Evolutionary conservation across 2,888 invertebrate genomes (phyloP), one percentile per base, ranked within the genome.

Genomic region (Vannuccia rotundouncinata): DNA sequence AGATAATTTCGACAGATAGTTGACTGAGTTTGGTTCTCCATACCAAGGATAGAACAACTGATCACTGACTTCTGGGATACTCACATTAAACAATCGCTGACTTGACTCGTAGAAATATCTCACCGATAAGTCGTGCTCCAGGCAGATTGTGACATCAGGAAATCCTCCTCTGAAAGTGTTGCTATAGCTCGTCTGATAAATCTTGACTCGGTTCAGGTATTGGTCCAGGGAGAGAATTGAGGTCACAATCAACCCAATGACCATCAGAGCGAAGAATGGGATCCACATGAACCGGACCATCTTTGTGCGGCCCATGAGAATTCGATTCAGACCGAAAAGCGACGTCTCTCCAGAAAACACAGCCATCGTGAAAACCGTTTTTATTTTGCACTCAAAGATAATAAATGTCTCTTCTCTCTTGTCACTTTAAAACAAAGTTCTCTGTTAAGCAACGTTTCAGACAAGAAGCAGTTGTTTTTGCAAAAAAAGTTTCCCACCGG

Each of bases 261-360:
- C 66, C 66, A 66, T 66, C 17, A 66, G 5, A 5, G 10, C 10
- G 25, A 66, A 66, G 66, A 66, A 66, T 2, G 66, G 66, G 22
- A 66, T 66, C 66, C 66, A 66, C 66, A 66, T 66, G 66, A 66
- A 66, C 2, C 66, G 66, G 5, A 66, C 22, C 10, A 66, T 22
- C 22, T 66, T 66, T 2, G 66, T 66, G 66, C 66, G 66, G 17
- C 66, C 66, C 66, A 66, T 13, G 66, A 66, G 66, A 22, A 66
- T 66, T 22, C 66, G 66, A 22, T 66, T 66, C 2, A 66, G 66
- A 22, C 66, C 66, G 25, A 66, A 66, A 5, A 66, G 66, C 2
- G 66, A 66, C 17, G 66, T 66, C 25, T 66, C 66, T 13, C 66
- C 66, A 13, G 22, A 5, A 66, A 66, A 66, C 66, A 17, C 13